Conservation (phyloP, 2,888 invertebrate genomes). For the Sphaeridia pumilis region DNA sequence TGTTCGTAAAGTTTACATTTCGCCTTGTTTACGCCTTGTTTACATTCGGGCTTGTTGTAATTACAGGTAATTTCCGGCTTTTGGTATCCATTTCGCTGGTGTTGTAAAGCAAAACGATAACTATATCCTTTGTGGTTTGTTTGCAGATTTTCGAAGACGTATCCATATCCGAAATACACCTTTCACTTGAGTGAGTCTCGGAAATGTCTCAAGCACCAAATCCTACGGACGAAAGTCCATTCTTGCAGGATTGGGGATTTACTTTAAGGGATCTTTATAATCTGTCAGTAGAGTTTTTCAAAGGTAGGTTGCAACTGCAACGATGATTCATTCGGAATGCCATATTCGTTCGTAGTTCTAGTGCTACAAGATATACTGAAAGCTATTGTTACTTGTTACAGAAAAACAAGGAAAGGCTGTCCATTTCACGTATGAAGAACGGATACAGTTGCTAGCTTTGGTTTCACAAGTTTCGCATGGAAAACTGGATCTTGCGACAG, state of each 20-base stretch:
- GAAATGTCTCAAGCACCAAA: neutral
- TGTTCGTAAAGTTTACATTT: too few species aligned
- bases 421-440: slow-evolving; percentile 86
- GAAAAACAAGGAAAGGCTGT: slow-evolving; percentile 97
- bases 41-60: too few species aligned
- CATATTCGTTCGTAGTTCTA: too few species aligned
- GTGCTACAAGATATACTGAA: neutral
- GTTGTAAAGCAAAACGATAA: too few species aligned
- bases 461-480: slow-evolving; percentile 86
- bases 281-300: slow-evolving; percentile 79
- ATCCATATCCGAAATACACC: too few species aligned
- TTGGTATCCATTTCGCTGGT: too few species aligned
- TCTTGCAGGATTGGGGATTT: slow-evolving; percentile 41
- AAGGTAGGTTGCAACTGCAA: slow-evolving; percentile 52
- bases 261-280: slow-evolving; percentile 65
- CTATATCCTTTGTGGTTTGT: too few species aligned
- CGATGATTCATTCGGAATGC: neutral
- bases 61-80: too few species aligned
- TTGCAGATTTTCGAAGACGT: too few species aligned
- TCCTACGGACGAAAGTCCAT: slow-evolving; percentile 27
- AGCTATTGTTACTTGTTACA: slow-evolving; percentile 41
- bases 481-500: slow-evolving; percentile 56
- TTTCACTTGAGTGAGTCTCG: too few species aligned
- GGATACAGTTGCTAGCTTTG: slow-evolving; percentile 77
- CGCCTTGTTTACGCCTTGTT: too few species aligned